Conservation (phyloP, 1,140 invertebrate genomes). For the Euura saliciscinereae region DNA sequence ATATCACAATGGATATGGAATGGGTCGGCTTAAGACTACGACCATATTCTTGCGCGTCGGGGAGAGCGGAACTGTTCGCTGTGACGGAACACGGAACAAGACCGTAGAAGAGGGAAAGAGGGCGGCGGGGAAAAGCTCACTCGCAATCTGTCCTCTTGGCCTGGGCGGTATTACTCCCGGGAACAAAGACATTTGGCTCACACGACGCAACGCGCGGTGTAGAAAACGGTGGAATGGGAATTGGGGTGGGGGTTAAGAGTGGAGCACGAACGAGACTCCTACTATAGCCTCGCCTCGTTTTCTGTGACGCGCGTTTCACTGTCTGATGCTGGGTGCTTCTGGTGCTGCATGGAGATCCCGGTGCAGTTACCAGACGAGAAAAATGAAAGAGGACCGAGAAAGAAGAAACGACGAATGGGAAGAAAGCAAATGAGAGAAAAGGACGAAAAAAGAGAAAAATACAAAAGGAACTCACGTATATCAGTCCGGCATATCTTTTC, state of each 20-base stretch:
- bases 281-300: too few relatives aligned
- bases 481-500: neutral
- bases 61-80: neutral
- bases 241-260: neutral
- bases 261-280: neutral
- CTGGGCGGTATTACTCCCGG: neutral
- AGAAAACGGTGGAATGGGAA: neutral
- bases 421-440: neutral
- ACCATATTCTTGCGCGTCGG: too few relatives aligned
- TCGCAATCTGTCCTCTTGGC: slow-evolving; percentile 3
- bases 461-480: neutral
- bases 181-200: slow-evolving; percentile 7
- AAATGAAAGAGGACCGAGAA: neutral
- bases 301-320: too few relatives aligned
- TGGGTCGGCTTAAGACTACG: too few relatives aligned
- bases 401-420: neutral
- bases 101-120: too few relatives aligned
- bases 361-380: neutral
- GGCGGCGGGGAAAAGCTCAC: neutral
- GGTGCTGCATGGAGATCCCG: too few relatives aligned
- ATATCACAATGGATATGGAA: too few relatives aligned
- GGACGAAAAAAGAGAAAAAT: neutral
- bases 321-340: too few relatives aligned
- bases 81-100: neutral
- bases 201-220: neutral